Conservation (phyloP, 2,797 vertebrate species). For the Gymnoscopelus braueri region DNA sequence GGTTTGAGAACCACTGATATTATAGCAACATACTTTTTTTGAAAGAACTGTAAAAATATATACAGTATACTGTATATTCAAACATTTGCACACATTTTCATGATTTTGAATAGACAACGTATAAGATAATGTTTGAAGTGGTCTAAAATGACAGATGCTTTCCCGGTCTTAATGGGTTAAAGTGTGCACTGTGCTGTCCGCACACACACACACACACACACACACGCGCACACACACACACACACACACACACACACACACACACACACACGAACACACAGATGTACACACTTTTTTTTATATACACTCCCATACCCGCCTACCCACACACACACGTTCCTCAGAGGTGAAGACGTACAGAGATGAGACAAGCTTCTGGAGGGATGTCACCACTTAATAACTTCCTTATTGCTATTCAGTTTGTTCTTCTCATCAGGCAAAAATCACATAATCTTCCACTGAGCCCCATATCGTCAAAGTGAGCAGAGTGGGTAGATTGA, state of each 20-base stretch:
- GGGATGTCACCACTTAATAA: conserved; percentile 42
- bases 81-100: no score
- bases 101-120: no score
- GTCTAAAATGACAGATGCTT: no score
- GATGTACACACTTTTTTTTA: not conserved
- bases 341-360: conserved; percentile 22
- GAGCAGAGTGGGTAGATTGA: not conserved
- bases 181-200: conserved; percentile 53
- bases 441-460: conserved; percentile 36
- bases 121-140: no score
- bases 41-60: no score
- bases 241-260: conserved; percentile 14
- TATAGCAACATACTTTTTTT: no score
- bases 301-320: conserved; percentile 11
- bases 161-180: conserved; percentile 13
- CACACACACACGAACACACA: conserved; percentile 5
- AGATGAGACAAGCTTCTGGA: conserved; percentile 19
- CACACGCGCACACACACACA: not conserved
- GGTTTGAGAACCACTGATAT: no score
- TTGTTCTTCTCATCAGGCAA: conserved; percentile 46
- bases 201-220: conserved; percentile 27
- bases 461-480: conserved; percentile 14
- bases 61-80: no score
- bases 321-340: conserved; percentile 16
- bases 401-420: conserved; percentile 30